phyloP scores from a whole-genome alignment of 2,113 vertebrate species.

The Felis chaus region DNA sequence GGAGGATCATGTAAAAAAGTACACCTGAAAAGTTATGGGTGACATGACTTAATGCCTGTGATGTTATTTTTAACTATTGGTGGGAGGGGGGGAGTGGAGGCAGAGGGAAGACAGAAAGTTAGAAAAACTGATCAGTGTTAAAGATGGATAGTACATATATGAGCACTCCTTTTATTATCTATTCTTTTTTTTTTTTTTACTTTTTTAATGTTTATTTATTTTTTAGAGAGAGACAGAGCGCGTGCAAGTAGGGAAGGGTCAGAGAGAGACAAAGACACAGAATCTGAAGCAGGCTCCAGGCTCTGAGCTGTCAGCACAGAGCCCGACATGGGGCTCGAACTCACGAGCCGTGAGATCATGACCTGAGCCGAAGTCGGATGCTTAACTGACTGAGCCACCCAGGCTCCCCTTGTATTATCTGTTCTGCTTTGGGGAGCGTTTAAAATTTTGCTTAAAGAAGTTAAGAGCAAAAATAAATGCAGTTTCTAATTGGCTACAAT shows the following conservation, averaged over 20 bases:
- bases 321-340: no score
- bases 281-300: no score
- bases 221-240: no score
- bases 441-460: background rate
- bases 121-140: background rate
- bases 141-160: background rate
- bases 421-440: background rate
- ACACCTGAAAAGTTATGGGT: background rate
- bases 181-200: no score
- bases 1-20: background rate
- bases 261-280: no score
- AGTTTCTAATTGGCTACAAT: background rate
- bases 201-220: no score
- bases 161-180: background rate
- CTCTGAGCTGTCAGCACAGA: no score
- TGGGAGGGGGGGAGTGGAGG: background rate
- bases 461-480: background rate
- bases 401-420: background rate
- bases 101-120: background rate
- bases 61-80: constrained; percentile 23
- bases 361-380: no score
- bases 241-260: no score
- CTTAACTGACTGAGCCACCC: no score
- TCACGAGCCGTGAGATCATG: no score
- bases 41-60: background rate